phyloP scores from a whole-genome alignment of 2,797 vertebrate genomes.

The Galagoides demidoff region DNA sequence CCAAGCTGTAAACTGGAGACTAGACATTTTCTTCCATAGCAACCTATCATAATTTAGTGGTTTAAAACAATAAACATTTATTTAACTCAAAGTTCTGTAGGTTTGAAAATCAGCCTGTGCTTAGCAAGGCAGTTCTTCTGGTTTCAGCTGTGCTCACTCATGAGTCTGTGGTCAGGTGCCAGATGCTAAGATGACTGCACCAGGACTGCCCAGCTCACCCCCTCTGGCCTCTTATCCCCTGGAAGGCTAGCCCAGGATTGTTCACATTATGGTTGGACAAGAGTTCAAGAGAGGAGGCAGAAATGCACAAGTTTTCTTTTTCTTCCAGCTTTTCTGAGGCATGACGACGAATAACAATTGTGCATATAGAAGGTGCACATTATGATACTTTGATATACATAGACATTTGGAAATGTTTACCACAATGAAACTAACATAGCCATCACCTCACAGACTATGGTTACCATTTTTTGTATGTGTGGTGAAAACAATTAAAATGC shows the following conservation, averaged over 20 bases:
- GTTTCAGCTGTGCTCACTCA: neutral
- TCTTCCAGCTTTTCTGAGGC: neutral
- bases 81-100: neutral
- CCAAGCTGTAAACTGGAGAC: neutral
- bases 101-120: neutral
- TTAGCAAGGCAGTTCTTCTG: neutral
- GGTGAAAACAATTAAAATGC: neutral
- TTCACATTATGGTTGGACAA: neutral
- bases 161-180: neutral
- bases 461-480: neutral
- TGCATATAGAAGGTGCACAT: neutral
- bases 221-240: neutral
- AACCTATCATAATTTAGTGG: neutral
- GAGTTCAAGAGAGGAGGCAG: neutral
- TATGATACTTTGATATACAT: neutral
- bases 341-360: neutral
- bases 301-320: neutral
- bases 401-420: neutral
- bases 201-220: neutral
- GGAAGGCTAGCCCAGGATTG: neutral
- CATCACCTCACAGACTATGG: neutral
- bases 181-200: neutral
- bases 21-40: neutral
- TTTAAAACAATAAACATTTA: neutral
- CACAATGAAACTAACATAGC: neutral